These are phyloP conservation scores for Porites lobata DNA, from an alignment of 92 coral and sea anemone genomes.

Conservation along the genomic window DNA sequence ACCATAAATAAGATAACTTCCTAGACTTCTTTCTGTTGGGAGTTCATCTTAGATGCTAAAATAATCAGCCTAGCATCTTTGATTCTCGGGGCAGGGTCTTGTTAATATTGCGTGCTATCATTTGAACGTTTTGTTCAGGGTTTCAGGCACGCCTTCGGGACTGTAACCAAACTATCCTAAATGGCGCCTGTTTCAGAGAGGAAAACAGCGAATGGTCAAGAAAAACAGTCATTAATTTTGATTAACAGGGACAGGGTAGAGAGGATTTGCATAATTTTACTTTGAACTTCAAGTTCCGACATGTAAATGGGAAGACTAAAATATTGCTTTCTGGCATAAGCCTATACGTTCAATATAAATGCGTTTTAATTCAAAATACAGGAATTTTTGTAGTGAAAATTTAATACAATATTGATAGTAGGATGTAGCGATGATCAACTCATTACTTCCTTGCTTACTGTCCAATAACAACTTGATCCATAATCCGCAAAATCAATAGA, in stretches of 20 bases:
- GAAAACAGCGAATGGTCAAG: neutral
- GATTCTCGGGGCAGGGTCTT: too few species aligned
- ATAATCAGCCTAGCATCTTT: too few species aligned
- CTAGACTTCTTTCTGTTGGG: too few species aligned
- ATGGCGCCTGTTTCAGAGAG: neutral
- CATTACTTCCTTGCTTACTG: neutral
- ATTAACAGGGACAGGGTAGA: conserved; percentile 28
- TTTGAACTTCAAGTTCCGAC: conserved; percentile 20
- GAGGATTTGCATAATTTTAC: conserved; percentile 25
- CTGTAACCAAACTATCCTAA: neutral
- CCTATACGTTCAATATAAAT: neutral
- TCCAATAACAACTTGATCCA: conserved; percentile 16
- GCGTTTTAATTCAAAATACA: neutral
- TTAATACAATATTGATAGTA: neutral
- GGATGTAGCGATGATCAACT: too few species aligned
- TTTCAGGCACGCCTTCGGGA: neutral
- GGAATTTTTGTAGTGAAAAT: too few species aligned
- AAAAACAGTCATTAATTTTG: conserved; percentile 38
- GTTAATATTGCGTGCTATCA: neutral
- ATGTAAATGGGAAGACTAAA: neutral
- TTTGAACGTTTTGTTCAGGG: neutral
- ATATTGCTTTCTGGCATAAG: neutral
- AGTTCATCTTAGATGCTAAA: too few species aligned
- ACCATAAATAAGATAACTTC: too few species aligned
- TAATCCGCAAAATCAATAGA: conserved; percentile 20